Evolutionary conservation across 1,140 invertebrate species (phyloP).

Genomic region (Protaetia brevitarsis): DNA sequence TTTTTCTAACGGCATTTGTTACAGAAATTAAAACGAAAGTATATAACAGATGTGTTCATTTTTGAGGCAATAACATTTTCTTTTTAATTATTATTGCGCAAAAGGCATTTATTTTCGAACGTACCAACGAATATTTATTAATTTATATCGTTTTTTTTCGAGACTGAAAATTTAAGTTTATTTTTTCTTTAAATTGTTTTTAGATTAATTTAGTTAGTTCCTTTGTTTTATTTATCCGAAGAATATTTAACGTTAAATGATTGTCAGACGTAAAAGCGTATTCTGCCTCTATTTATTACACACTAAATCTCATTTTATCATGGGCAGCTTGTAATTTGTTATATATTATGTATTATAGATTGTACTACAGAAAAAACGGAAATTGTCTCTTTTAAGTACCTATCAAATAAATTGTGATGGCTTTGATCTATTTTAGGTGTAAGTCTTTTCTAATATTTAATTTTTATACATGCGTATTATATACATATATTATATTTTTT

Average conservation of each 20-base stretch:
- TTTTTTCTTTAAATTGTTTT: not conserved
- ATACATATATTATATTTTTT: not conserved
- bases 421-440: not conserved
- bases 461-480: not conserved
- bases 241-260: not conserved
- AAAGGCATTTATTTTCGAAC: not conserved
- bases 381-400: constrained; percentile 7
- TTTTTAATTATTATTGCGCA: too few species aligned
- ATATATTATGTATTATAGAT: not conserved
- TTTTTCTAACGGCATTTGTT: not conserved
- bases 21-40: constrained; percentile 2
- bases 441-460: too few species aligned
- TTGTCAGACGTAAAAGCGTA: not conserved
- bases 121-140: not conserved
- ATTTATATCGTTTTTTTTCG: not conserved
- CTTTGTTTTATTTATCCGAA: constrained; percentile 7
- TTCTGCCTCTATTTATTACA: not conserved
- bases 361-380: not conserved
- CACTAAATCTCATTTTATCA: too few species aligned
- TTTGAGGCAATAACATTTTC: not conserved
- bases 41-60: not conserved
- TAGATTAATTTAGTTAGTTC: constrained; percentile 5
- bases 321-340: too few species aligned
- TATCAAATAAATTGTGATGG: constrained; percentile 1
- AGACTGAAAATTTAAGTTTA: not conserved